Evolutionary conservation across 2,797 vertebrate genomes (phyloP).

Genomic region (Ptychadena robeensis): DNA sequence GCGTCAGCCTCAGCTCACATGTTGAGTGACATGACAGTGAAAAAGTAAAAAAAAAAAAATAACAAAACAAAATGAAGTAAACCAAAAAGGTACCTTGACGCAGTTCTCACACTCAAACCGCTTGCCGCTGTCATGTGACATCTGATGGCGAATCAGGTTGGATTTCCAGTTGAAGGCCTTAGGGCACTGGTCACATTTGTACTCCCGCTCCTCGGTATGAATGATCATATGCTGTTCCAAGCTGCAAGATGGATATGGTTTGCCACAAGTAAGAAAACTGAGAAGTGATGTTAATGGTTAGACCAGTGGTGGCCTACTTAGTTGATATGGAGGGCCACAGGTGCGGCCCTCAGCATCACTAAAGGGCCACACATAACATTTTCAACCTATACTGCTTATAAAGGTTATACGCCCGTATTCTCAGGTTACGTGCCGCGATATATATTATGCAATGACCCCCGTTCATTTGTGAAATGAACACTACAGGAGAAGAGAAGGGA

Average conservation of each 20-base stretch:
- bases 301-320: too few relatives aligned
- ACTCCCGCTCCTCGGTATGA: conserved; percentile 94
- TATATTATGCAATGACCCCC: too few relatives aligned
- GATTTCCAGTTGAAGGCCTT: conserved; percentile 88
- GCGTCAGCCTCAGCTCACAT: conserved; percentile 38
- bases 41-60: background rate
- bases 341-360: too few relatives aligned
- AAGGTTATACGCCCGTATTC: too few relatives aligned
- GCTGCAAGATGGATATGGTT: conserved; percentile 71
- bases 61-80: background rate
- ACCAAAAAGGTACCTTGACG: conserved; percentile 75
- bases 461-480: too few relatives aligned
- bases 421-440: too few relatives aligned
- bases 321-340: too few relatives aligned
- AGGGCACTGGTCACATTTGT: conserved; percentile 90
- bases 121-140: conserved; percentile 84
- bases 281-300: background rate
- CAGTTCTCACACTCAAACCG: conserved; percentile 85
- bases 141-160: conserved; percentile 85
- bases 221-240: conserved; percentile 97
- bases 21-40: conserved; percentile 47
- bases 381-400: too few relatives aligned
- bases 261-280: background rate
- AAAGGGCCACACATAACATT: too few relatives aligned
- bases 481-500: too few relatives aligned